Evolutionary conservation across 1,140 invertebrate species (phyloP), one percentile per base, ranked within the genome.

Genomic region (Microplitis mediator): DNA sequence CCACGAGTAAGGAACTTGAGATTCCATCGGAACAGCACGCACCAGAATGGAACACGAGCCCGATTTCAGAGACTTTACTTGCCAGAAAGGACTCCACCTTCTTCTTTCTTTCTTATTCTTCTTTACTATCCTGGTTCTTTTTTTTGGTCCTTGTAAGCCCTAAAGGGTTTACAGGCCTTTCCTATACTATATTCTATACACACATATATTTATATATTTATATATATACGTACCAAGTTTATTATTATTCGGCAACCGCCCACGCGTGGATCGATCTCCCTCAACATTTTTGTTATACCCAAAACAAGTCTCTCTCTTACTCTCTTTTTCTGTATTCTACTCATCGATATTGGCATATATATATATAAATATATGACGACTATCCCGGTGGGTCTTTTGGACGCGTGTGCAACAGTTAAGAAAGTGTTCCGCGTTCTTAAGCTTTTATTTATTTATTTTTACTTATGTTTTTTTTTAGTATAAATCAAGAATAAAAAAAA

Each of bases 171-270:
- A 5, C 39, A 45, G 39, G 11, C 39, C 39, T 45, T 45, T 45
- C 39, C 39, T 45, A 5, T 45, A 45, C 23, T 45, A 11, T 45
- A 11, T 45, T 9, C 39, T 45, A 45, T 45, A 45, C 11, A 6
- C 11, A 45, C 39, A 23, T 23, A 23, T 23, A 23, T 23, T 23
- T 23, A 23, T 23, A 23, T 23, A 23, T 23, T 23, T 23, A 23
- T 23, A 23, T 23, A 23, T 23, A 23, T 14, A 52, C 50, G 50
- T 52, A 14, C n/a, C 1, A 16, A 23, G 35, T 69, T 69, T 69
- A 56, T 69, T 69, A 69, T 69, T 69, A 69, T 69, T 69, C 52
- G 68, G 68, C 68, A 69, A 69, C 52, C 68, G 68, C 68, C 68
- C 68, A 69, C 68, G 56, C 68, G 14, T 14, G 39, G 68, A 69